Percentiles rank a stretch among this genome's conserved stretches.
These are phyloP conservation scores for Urocynchramus pylzowi DNA, from an alignment of 2,113 vertebrate species.

Conservation along the genomic window DNA sequence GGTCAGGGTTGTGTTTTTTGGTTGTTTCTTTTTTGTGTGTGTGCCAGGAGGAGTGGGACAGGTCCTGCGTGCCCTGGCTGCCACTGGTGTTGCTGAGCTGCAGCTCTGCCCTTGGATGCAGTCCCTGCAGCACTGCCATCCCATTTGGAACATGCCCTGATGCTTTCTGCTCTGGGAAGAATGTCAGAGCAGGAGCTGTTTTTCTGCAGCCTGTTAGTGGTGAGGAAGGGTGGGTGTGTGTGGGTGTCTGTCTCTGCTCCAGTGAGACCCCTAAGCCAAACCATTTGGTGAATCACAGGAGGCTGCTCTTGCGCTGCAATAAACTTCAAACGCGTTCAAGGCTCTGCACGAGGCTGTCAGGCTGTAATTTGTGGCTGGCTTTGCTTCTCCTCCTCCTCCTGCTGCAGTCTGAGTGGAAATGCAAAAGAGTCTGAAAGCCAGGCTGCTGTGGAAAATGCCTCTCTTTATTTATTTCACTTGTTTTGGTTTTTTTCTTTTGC, in stretches of 20 bases:
- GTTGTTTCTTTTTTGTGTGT: not conserved
- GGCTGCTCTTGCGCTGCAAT: not conserved
- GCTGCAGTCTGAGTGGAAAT: not conserved
- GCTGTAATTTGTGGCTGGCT: conserved; percentile 12
- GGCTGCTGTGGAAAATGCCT: not conserved
- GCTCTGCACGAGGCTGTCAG: not conserved
- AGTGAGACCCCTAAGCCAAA: not conserved
- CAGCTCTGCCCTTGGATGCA: not conserved
- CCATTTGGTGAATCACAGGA: not conserved
- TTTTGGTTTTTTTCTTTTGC: not conserved
- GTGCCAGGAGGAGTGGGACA: not conserved
- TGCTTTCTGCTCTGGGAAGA: not conserved
- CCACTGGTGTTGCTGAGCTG: accelerated
- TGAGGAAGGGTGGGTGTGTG: accelerated
- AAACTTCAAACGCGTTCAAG: not conserved
- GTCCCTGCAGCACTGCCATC: not conserved
- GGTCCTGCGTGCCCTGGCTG: not conserved
- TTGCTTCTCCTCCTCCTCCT: not conserved
- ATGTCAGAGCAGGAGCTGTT: not conserved
- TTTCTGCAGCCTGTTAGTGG: not conserved
- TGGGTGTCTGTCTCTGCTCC: not conserved
- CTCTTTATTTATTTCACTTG: not conserved
- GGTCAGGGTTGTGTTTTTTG: not conserved
- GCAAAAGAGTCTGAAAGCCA: not conserved
- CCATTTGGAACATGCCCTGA: not conserved